Evolutionary conservation across 2,113 vertebrate genomes (phyloP), one percentile per base, ranked within the genome.

Genomic region (Suricata suricatta): DNA sequence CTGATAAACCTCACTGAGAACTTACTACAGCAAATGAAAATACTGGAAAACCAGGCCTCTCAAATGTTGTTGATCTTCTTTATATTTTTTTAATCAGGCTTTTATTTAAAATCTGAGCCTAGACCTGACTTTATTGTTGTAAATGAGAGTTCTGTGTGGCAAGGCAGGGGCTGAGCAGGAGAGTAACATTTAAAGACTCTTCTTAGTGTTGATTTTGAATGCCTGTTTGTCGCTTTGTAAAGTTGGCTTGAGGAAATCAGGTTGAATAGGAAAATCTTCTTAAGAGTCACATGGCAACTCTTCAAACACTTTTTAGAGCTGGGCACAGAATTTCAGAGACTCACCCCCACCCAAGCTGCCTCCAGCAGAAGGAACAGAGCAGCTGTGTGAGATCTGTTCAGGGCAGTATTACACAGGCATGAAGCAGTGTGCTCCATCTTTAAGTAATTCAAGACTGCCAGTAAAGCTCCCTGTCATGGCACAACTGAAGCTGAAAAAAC

Each of bases 1-100:
- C 10, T 91, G 86, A 85, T 76, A 95, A 96, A 87, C n/a, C 41
- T 84, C 13, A 82, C 35, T 77, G 31, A 95, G 50, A 96, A 60
- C 13, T 71, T 92, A 41, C 5, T 82, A 76, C 35, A 86, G 50
- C 35, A 71, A 68, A 31, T 50, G 77, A 96, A 93, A 86, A 82
- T 47, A 57, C 38, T 71, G n/a, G 25, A 57, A 82, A 91, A 27
- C 13, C 33, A 83, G 83, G 2, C 12, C 80, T 89, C 77, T 81
- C 27, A 54, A 69, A 38, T 63, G 19, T 41, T 60, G 44, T 77
- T 80, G 17, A 23, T 88, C 27, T 54, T 29, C 9, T 72, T 44
- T 41, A n/a, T n/a, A n/a, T 57, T 44, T 41, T 33, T 33, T 33
- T 90, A 88, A 25, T 76, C n/a, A 64, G 8, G 27, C 23, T 66